phyloP scores from a whole-genome alignment of 2,888 invertebrate species.

The Didymodactylos carnosus region DNA sequence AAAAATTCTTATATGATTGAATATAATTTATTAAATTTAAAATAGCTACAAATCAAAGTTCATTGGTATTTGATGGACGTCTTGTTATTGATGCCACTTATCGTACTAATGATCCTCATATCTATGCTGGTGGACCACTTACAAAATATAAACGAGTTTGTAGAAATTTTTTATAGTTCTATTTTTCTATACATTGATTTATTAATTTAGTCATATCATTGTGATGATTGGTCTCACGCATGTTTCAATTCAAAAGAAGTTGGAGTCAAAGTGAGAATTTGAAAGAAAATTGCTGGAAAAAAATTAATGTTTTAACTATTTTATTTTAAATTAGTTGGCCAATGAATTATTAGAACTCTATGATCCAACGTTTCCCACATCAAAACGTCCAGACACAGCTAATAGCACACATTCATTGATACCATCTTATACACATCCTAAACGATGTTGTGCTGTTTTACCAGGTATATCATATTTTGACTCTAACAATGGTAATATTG shows the following conservation, averaged over 20 bases:
- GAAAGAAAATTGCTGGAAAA: no score
- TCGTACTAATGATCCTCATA: slow-evolving; percentile 33
- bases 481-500: background rate
- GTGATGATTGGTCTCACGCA: slow-evolving; percentile 31
- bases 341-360: background rate
- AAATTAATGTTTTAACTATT: slow-evolving; percentile 29
- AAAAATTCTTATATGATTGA: background rate
- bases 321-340: slow-evolving; percentile 26
- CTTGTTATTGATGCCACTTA: slow-evolving; percentile 34
- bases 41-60: slow-evolving; percentile 33
- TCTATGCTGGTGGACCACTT: slow-evolving; percentile 31
- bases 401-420: slow-evolving; percentile 28
- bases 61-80: slow-evolving; percentile 33
- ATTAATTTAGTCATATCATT: no score
- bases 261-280: slow-evolving; percentile 22
- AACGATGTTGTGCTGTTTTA: slow-evolving; percentile 24
- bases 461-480: slow-evolving; percentile 23
- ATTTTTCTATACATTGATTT: no score
- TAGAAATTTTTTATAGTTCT: no score
- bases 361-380: background rate
- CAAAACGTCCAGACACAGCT: slow-evolving; percentile 19
- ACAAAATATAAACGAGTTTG: slow-evolving; percentile 33
- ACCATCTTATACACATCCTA: slow-evolving; percentile 32
- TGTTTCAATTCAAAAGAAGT: slow-evolving; percentile 34
- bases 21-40: no score